Evolutionary conservation across 2,888 invertebrate genomes (phyloP).

Genomic region (Euplagia quadripunctaria): DNA sequence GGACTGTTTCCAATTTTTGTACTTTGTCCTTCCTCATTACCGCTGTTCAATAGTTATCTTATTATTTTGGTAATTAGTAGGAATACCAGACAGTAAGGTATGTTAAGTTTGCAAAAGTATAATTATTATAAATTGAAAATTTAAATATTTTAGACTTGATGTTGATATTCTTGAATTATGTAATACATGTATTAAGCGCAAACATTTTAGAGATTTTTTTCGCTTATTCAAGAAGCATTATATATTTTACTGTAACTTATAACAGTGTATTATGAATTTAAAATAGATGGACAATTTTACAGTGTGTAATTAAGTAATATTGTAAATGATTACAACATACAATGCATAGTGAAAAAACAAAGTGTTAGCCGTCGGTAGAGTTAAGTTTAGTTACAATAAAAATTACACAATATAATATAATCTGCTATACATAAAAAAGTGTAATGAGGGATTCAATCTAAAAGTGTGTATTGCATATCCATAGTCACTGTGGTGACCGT

Average conservation of each 20-base stretch:
- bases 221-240: background rate
- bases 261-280: background rate
- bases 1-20: slow-evolving; percentile 82
- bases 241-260: background rate
- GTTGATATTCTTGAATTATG: background rate
- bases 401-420: no score
- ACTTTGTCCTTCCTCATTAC: slow-evolving; percentile 70
- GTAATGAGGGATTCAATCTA: no score
- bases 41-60: slow-evolving; percentile 52
- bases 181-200: background rate
- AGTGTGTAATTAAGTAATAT: background rate
- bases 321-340: background rate
- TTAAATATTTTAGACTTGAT: background rate
- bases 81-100: slow-evolving; percentile 40
- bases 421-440: background rate
- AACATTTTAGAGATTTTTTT: background rate
- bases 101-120: slow-evolving; percentile 26
- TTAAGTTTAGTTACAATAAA: no score
- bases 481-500: background rate
- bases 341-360: background rate
- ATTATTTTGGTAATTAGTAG: slow-evolving; percentile 44
- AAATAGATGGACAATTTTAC: background rate
- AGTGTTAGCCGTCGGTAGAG: background rate
- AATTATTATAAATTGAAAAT: slow-evolving; percentile 1
- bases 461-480: background rate